Evolutionary conservation across 2,888 invertebrate species (phyloP).

Genomic region (Mactromeris polynyma): DNA sequence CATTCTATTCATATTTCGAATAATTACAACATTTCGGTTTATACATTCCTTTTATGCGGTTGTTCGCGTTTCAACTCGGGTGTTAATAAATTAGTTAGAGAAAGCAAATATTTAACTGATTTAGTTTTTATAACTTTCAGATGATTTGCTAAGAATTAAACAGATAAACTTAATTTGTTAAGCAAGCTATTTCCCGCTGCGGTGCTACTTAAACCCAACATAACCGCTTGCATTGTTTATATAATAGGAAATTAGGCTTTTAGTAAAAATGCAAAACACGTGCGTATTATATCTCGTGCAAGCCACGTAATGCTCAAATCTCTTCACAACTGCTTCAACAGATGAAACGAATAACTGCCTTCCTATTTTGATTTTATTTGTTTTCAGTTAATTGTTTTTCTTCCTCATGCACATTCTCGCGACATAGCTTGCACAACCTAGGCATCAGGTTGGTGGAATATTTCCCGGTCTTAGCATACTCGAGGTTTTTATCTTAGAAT

Average conservation of each 20-base stretch:
- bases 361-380: conserved; percentile 14
- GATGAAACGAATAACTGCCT: conserved; percentile 6
- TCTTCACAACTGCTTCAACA: neutral
- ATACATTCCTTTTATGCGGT: no score
- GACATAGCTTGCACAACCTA: neutral
- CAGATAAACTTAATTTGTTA: conserved; percentile 52
- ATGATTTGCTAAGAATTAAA: conserved; percentile 40
- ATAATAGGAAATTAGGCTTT: conserved; percentile 58
- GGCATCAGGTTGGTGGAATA: neutral
- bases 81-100: conserved; percentile 2
- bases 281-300: conserved; percentile 34
- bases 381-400: conserved; percentile 9
- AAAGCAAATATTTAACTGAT: conserved; percentile 13
- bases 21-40: no score
- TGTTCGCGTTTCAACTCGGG: neutral
- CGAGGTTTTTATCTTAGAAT: neutral
- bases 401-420: neutral
- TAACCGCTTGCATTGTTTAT: conserved; percentile 51
- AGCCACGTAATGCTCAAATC: neutral
- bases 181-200: conserved; percentile 48
- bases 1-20: neutral
- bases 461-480: neutral
- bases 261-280: conserved; percentile 64
- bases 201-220: conserved; percentile 18
- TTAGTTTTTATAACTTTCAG: neutral